A percentile compares a stretch with the other conserved stretches of the same genome.
Evolutionary conservation across 2,113 vertebrate species (phyloP).

Genomic region (Todiramphus chloris): DNA sequence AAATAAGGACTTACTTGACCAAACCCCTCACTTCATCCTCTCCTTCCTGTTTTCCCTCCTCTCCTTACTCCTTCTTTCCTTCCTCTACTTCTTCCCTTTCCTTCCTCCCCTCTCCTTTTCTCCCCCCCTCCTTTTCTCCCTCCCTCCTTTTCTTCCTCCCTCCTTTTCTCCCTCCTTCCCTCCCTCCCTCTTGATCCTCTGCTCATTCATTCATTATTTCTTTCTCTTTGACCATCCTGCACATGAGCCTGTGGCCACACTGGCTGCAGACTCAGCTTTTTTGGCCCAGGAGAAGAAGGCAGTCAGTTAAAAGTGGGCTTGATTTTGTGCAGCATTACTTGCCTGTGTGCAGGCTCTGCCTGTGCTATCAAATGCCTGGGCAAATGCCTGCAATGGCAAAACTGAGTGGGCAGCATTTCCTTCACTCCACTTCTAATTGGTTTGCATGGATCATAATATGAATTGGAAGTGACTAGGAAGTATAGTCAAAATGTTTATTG

Average conservation of each 20-base stretch:
- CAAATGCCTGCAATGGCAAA: neutral
- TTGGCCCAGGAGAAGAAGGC: neutral
- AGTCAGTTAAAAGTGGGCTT: neutral
- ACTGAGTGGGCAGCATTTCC: neutral
- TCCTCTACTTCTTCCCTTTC: too few relatives aligned
- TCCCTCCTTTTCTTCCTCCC: neutral
- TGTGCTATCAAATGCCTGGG: neutral
- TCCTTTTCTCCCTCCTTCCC: neutral
- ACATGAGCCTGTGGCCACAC: neutral
- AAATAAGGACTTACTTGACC: neutral
- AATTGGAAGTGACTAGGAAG: neutral
- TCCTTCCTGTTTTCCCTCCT: neutral
- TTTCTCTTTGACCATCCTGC: neutral
- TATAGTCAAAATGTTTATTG: slow-evolving; percentile 16
- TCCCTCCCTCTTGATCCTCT: neutral
- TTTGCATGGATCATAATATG: neutral
- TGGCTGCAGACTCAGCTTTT: neutral
- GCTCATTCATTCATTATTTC: neutral
- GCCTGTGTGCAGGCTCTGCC: neutral
- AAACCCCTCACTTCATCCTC: neutral
- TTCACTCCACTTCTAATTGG: neutral
- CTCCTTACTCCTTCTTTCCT: neutral
- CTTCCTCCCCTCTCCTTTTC: neutral
- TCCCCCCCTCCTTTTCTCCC: neutral
- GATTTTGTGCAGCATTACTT: neutral